These are phyloP conservation scores for Drosophila putrida DNA, from an alignment of 2,888 invertebrate species.

Conservation along the genomic window DNA sequence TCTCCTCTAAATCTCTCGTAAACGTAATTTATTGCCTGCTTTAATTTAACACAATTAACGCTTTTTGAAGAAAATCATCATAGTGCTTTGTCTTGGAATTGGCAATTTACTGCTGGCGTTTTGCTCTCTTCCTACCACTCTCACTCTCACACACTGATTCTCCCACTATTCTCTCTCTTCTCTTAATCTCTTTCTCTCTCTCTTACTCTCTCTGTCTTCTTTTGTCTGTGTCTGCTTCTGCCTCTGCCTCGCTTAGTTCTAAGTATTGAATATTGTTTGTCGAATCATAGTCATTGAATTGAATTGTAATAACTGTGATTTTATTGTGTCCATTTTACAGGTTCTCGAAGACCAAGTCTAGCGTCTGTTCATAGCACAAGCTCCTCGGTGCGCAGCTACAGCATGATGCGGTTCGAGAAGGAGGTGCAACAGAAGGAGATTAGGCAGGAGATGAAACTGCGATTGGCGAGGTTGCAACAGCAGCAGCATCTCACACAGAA, in stretches of 20 bases:
- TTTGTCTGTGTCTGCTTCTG: slow-evolving; percentile 38
- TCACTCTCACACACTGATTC: slow-evolving; percentile 10
- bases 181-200: slow-evolving; percentile 12
- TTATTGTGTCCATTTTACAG: slow-evolving; percentile 85
- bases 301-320: neutral
- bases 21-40: slow-evolving; percentile 14
- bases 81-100: slow-evolving; percentile 17
- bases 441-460: slow-evolving; percentile 91
- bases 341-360: slow-evolving; percentile 95
- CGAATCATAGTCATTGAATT: neutral
- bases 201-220: slow-evolving; percentile 17
- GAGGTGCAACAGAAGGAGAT: slow-evolving; percentile 93
- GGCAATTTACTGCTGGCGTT: slow-evolving; percentile 25
- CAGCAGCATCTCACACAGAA: slow-evolving; percentile 86
- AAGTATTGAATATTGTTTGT: slow-evolving; percentile 5
- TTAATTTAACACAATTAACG: neutral
- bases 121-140: slow-evolving; percentile 16
- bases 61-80: neutral
- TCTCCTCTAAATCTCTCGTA: slow-evolving; percentile 2
- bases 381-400: slow-evolving; percentile 93
- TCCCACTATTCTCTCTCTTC: slow-evolving; percentile 14
- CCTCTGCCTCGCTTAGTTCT: slow-evolving; percentile 51
- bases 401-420: slow-evolving; percentile 91
- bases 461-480: slow-evolving; percentile 90
- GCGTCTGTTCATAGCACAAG: slow-evolving; percentile 94